Conservation (phyloP, 2,888 invertebrate genomes). For the Trichopoda pennipes region DNA sequence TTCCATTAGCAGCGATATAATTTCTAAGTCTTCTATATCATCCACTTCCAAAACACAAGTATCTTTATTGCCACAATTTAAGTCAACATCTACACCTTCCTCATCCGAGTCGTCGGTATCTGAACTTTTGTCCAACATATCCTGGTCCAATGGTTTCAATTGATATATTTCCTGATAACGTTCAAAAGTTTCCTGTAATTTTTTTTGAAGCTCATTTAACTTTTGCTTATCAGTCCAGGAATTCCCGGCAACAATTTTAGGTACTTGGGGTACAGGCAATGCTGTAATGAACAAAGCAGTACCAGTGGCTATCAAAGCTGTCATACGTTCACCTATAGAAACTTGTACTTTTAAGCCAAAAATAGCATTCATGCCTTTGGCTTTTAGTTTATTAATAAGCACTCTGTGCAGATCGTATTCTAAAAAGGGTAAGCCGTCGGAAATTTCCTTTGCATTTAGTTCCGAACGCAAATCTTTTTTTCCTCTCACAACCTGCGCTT, state of each 20-base stretch:
- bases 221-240: conserved; percentile 85
- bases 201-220: conserved; percentile 86
- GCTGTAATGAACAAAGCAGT: conserved; percentile 91
- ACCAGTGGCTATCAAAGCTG: conserved; percentile 93
- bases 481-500: conserved; percentile 88
- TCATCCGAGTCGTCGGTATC: conserved; percentile 87
- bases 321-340: conserved; percentile 92
- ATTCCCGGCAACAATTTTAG: conserved; percentile 86
- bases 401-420: conserved; percentile 97
- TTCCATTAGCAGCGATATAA: conserved; percentile 88
- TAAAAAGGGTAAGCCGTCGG: conserved; percentile 95
- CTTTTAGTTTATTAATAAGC: conserved; percentile 92
- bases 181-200: conserved; percentile 86
- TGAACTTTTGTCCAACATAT: conserved; percentile 75
- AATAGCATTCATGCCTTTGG: conserved; percentile 96
- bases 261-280: conserved; percentile 88
- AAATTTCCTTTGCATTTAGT: conserved; percentile 94
- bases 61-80: conserved; percentile 88
- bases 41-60: conserved; percentile 92
- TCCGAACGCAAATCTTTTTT: conserved; percentile 91
- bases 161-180: conserved; percentile 88
- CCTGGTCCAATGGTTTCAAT: conserved; percentile 82
- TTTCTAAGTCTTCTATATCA: conserved; percentile 90
- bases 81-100: conserved; percentile 85
- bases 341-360: conserved; percentile 92